phyloP scores from a whole-genome alignment of 2,113 vertebrate genomes.

The Gracilinanus agilis region DNA sequence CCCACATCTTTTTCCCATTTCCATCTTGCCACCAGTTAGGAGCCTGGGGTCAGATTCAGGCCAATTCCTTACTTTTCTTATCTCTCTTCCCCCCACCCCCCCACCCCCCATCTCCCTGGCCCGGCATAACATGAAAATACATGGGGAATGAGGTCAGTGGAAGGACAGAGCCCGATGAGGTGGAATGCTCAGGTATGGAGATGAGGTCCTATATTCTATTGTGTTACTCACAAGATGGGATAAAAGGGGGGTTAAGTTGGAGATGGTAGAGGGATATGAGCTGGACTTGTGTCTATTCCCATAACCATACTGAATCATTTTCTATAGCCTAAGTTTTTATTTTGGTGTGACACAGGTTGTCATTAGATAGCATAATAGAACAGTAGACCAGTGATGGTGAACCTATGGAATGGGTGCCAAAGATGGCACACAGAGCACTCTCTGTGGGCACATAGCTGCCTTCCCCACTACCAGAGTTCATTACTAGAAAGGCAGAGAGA shows the following conservation, averaged over 20 bases:
- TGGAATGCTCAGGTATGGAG: conserved; percentile 16
- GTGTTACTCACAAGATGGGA: neutral
- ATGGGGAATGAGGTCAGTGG: conserved; percentile 55
- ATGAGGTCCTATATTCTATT: conserved; percentile 30
- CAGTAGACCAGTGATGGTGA: too few relatives aligned
- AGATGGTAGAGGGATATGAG: neutral
- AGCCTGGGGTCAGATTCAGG: conserved; percentile 52
- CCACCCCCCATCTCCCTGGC: neutral
- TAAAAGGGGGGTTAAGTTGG: neutral
- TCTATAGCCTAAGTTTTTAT: neutral
- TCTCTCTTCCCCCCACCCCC: too few relatives aligned
- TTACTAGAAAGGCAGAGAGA: too few relatives aligned
- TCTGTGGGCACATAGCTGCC: too few relatives aligned
- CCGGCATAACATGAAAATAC: neutral
- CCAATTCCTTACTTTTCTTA: conserved; percentile 41
- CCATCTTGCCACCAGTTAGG: conserved; percentile 51
- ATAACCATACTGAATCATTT: neutral
- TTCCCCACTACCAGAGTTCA: too few relatives aligned
- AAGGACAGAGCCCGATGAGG: conserved; percentile 56
- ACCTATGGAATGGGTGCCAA: too few relatives aligned
- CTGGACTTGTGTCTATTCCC: neutral
- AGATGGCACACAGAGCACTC: too few relatives aligned
- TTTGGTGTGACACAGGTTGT: neutral
- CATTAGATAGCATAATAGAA: neutral
- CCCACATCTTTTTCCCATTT: conserved; percentile 76